Evolutionary conservation across 2,888 invertebrate genomes (phyloP), one percentile per base, ranked within the genome.

Genomic region (Netelia melanura): DNA sequence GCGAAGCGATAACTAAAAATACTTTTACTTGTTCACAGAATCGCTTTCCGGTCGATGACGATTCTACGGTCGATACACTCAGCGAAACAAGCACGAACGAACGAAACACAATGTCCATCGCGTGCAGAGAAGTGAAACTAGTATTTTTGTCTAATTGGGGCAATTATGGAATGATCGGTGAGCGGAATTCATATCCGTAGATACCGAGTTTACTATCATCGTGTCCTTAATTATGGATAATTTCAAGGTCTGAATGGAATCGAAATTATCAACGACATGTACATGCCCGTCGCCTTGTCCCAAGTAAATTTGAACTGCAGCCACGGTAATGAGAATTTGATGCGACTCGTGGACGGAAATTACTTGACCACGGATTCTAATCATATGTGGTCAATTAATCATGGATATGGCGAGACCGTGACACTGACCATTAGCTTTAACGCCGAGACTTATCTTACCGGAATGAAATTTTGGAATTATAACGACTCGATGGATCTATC

Each of bases 401-500:
- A 91, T 85, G 79, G 87, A 76, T 87, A 86, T 2, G 92, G 90
- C 2, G 89, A 89, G 17, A 82, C 77, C 67, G 77, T 87, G n/a
- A 82, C 64, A 17, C 75, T 91, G 44, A 89, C 88, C 0, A 78
- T 90, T 38, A 88, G 81, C 30, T 89, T 91, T 52, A 78, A 89
- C 17, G 75, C 81, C 25, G 95, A 89, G 64, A 85, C 89, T 64
- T 86, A 88, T 82, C 87, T 91, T 74, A 89, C 89, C 95, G 96
- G 96, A 74, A 94, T 98, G 38, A 95, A 96, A 71, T 90, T 98
- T 67, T 98, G 97, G 97, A 98, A 98, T 94, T 98, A 97, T 94
- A 98, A 98, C 92, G 96, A 96, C 79, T 96, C 95, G 87, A 94
- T 96, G 89, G 97, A 97, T 87, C 91, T 95, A 44, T 95, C 96